Conservation (phyloP, 2,113 vertebrate species). For the Oryzias celebensis region DNA sequence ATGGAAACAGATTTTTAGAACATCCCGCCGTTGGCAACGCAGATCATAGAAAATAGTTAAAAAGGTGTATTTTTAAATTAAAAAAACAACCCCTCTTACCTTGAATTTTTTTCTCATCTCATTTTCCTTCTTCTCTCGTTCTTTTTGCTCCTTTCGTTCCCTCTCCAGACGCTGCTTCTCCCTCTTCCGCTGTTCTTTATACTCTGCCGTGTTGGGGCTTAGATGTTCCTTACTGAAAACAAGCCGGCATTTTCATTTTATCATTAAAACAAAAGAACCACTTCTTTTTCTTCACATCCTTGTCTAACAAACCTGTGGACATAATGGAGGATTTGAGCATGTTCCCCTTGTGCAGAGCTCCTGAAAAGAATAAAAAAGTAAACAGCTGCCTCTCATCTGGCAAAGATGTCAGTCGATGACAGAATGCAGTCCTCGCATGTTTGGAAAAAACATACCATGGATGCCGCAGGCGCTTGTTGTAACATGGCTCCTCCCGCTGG, state of each 20-base stretch:
- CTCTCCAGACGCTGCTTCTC: conserved; percentile 77
- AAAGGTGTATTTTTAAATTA: neutral
- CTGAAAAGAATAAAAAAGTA: conserved; percentile 32
- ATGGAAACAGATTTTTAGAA: neutral
- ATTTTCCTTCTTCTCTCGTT: conserved; percentile 75
- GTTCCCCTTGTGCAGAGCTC: conserved; percentile 33
- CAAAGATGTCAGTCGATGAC: conserved; percentile 6
- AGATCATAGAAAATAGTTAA: too few relatives aligned
- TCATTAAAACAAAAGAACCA: neutral
- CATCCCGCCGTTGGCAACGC: too few relatives aligned
- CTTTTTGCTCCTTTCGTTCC: conserved; percentile 78
- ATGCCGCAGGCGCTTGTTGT: conserved; percentile 49
- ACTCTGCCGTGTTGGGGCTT: conserved; percentile 56
- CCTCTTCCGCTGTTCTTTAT: conserved; percentile 74
- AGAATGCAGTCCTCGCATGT: neutral
- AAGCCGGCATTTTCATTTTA: conserved; percentile 11
- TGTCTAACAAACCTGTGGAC: conserved; percentile 27
- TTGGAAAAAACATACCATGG: conserved; percentile 57
- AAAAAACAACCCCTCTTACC: conserved; percentile 37
- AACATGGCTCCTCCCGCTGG: conserved; percentile 62
- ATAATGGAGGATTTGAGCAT: conserved; percentile 15
- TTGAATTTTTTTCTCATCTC: conserved; percentile 81
- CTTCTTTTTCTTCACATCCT: neutral
- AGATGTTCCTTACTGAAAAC: conserved; percentile 50
- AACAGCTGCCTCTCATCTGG: conserved; percentile 6